Base-by-base conservation (phyloP, 2,113 vertebrate genomes). In the Coregonus clupeaformis region DNA sequence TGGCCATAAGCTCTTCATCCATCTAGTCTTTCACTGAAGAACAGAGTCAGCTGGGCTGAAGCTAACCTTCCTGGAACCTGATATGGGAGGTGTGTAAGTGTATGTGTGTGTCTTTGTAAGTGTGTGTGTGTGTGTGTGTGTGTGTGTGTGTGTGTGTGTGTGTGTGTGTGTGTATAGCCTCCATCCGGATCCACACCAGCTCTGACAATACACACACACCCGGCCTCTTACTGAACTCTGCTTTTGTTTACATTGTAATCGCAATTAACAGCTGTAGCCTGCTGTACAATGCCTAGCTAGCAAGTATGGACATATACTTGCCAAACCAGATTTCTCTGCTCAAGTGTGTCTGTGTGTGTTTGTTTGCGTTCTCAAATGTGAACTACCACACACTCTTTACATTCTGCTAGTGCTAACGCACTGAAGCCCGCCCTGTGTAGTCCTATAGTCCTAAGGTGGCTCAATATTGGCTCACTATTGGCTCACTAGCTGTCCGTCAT, bases 241-340 rank as follows among this genome's bases (percentile, higher is more conserved):
- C 81, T 81, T 91, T 85, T 93, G 89, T 93, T 92, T 92, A 91
- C 91, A 91, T 92, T 89, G 84, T 77, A 92, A 91, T 91, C 92
- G 88, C 90, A 92, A 91, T 92, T 91, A 93, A 90, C 88, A 90
- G 87, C 88, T 84, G 89, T 89, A 88, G 82, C 89, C 86, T 80
- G 67, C 89, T 78, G 86, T 84, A 90, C 90, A 91, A 89, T 92
- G 86, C 85, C 83, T 74, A 86, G 85, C 83, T 74, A 86, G 86
- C 91, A 89, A 89, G 90, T 89, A 89, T 87, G 85, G 87, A 88
- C 90, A 89, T 84, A 87, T 88, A 89, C 91, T 92, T 88, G 91
- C 88, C 91, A 90, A 93, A 93, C 92, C 88, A 89, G 92, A 92
- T 92, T 80, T 70, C 71, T 78, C 83, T 75, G 36, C 79, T 88